Conservation (phyloP, 2,797 vertebrate species). For the Labroides dimidiatus region DNA sequence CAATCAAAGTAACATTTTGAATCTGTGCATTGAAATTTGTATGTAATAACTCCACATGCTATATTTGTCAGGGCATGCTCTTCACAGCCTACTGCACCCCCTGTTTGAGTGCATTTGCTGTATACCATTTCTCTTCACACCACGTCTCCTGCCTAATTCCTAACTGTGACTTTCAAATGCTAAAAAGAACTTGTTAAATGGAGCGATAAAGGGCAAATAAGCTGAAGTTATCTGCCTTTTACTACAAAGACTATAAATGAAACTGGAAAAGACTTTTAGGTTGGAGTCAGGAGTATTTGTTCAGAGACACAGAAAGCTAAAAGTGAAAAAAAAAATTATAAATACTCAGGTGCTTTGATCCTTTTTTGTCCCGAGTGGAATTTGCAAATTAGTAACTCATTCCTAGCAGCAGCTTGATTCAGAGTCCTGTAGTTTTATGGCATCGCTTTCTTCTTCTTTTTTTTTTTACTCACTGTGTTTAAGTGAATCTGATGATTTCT, state of each 20-base stretch:
- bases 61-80: no score
- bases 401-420: neutral
- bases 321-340: neutral
- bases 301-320: neutral
- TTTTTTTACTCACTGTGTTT: neutral
- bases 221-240: conserved; percentile 6
- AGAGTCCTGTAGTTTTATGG: neutral
- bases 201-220: neutral
- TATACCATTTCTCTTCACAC: neutral
- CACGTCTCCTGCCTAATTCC: neutral
- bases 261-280: neutral
- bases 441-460: no score
- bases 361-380: neutral
- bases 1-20: neutral
- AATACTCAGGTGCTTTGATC: neutral
- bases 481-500: conserved; percentile 3
- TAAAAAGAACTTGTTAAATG: neutral
- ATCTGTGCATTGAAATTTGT: neutral
- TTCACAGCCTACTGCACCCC: neutral
- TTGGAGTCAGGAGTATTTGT: neutral
- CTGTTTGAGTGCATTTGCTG: neutral
- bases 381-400: neutral
- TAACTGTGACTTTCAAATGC: neutral
- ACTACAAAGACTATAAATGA: neutral
- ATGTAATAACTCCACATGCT: neutral